Evolutionary conservation across 1,140 invertebrate species (phyloP).

Genomic region (Pachypsylla venusta): DNA sequence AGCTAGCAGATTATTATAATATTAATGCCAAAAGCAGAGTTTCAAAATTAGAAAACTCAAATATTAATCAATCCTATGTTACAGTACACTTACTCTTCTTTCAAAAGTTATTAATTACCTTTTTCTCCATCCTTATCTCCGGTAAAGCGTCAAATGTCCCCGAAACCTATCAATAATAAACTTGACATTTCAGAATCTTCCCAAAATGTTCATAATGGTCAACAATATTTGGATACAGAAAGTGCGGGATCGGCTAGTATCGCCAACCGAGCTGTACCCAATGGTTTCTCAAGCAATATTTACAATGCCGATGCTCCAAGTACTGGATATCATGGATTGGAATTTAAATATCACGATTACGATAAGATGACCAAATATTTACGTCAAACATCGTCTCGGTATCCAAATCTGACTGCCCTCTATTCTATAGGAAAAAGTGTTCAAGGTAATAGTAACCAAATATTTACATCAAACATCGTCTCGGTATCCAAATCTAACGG

Average conservation of each 20-base stretch:
- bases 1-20: no score
- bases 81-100: neutral
- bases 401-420: slow-evolving; percentile 69
- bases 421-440: slow-evolving; percentile 89
- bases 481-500: slow-evolving; percentile 67
- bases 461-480: slow-evolving; percentile 63
- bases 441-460: slow-evolving; percentile 72
- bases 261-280: neutral
- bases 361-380: slow-evolving; percentile 72
- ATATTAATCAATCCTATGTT: neutral
- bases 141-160: no score
- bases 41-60: neutral
- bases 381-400: slow-evolving; percentile 55
- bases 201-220: neutral
- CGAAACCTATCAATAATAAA: no score
- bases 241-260: neutral
- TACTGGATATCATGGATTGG: slow-evolving; percentile 31
- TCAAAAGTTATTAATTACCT: neutral
- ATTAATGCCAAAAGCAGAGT: neutral
- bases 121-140: neutral
- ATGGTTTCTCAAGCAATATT: neutral
- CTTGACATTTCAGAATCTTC: neutral
- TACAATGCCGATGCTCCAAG: neutral
- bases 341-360: slow-evolving; percentile 81
- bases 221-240: neutral